Evolutionary conservation across 1,140 invertebrate genomes (phyloP).

Genomic region (Tribolium madens): DNA sequence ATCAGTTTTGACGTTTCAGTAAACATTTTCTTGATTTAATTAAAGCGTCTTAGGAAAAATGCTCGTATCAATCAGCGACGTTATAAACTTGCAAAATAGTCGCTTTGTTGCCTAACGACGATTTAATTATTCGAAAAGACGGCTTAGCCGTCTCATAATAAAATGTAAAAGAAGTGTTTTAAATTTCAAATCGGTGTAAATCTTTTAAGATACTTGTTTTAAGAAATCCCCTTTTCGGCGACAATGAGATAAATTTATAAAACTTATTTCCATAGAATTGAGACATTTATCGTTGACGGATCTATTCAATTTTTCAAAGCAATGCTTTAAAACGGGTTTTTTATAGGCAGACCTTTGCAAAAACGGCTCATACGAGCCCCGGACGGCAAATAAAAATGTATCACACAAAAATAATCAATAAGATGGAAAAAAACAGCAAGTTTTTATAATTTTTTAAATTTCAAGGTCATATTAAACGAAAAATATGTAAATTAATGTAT

Average conservation of each 20-base stretch:
- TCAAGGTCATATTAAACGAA: too few species aligned
- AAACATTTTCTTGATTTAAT: neutral
- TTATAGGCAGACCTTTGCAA: neutral
- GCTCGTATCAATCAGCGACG: neutral
- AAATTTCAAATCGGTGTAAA: slow-evolving; percentile 33
- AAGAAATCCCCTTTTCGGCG: neutral
- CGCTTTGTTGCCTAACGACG: neutral
- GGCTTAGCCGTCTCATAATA: slow-evolving; percentile 8
- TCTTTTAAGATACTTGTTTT: slow-evolving; percentile 37
- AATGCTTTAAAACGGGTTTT: neutral
- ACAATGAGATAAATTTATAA: slow-evolving; percentile 31
- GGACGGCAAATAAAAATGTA: neutral
- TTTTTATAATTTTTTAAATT: too few species aligned
- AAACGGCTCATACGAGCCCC: neutral
- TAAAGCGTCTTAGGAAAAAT: neutral
- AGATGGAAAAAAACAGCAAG: neutral
- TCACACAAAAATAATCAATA: neutral
- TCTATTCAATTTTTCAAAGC: slow-evolving; percentile 12
- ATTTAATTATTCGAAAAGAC: slow-evolving; percentile 21
- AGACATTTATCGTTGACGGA: slow-evolving; percentile 9
- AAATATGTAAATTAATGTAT: too few species aligned
- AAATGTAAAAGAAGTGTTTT: slow-evolving; percentile 1
- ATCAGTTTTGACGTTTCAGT: slow-evolving; percentile 8
- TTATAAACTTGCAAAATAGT: slow-evolving; percentile 23
- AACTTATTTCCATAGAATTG: slow-evolving; percentile 27